These are phyloP conservation scores for Sardinella longiceps DNA, from an alignment of 2,797 vertebrate species.

Conservation along the genomic window DNA sequence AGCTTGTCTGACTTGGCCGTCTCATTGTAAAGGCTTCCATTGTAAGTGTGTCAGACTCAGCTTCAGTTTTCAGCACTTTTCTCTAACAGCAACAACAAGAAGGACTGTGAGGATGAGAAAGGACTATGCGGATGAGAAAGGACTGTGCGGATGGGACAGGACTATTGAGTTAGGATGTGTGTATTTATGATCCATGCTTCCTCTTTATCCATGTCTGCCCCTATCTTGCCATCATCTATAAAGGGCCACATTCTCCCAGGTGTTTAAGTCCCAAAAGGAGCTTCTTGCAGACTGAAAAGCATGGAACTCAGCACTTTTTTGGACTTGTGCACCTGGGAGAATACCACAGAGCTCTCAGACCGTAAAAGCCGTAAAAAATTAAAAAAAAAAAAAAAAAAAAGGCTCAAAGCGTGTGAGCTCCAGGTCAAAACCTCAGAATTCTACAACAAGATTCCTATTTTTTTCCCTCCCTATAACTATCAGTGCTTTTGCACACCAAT, in stretches of 20 bases:
- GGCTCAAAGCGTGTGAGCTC: neutral
- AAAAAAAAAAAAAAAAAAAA: neutral
- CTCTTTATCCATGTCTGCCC: neutral
- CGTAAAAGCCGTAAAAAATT: neutral
- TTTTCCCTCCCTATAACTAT: neutral
- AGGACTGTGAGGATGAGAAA: neutral
- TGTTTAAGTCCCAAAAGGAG: too few species aligned
- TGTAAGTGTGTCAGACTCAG: neutral
- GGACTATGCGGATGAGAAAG: too few species aligned
- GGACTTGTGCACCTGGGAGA: too few species aligned
- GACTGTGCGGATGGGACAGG: too few species aligned
- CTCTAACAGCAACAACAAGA: too few species aligned
- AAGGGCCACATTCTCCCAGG: too few species aligned
- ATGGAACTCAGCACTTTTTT: too few species aligned
- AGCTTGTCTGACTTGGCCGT: neutral
- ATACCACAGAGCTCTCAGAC: neutral
- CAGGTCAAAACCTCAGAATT: neutral
- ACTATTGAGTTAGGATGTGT: neutral
- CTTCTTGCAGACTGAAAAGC: slow-evolving; percentile 11
- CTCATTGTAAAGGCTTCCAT: neutral
- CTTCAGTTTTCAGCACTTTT: neutral
- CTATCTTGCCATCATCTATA: neutral
- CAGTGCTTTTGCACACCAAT: neutral
- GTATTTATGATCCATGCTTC: neutral
- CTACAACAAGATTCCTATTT: neutral